A percentile compares a stretch with the other conserved stretches of the same genome.
These are phyloP conservation scores for Dendrolimus pini DNA, from an alignment of 2,888 invertebrate species.

Conservation along the genomic window DNA sequence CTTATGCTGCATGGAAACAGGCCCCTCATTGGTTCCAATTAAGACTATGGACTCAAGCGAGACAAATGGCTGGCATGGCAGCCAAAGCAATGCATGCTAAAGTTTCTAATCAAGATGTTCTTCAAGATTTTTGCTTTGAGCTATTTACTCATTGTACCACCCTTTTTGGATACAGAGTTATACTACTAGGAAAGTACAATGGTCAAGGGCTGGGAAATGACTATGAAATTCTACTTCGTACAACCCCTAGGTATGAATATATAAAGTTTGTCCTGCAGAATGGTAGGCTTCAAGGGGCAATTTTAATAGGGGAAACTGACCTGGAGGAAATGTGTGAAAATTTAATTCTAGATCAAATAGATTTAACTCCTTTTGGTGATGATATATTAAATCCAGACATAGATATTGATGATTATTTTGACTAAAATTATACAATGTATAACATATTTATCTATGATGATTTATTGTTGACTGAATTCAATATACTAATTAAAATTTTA, in stretches of 20 bases:
- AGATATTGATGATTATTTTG: conserved; percentile 99
- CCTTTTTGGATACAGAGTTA: conserved; percentile 95
- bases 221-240: conserved; percentile 90
- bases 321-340: conserved; percentile 99
- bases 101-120: conserved; percentile 77
- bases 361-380: conserved; percentile 91
- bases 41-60: conserved; percentile 98
- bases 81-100: conserved; percentile 90
- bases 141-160: conserved; percentile 97
- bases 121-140: conserved; percentile 98
- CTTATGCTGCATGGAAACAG: conserved; percentile 86
- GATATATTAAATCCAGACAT: conserved; percentile 96
- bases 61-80: conserved; percentile 97
- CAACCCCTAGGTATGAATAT: conserved; percentile 88
- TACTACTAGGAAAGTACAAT: conserved; percentile 94
- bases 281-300: conserved; percentile 92
- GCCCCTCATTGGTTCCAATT: conserved; percentile 95
- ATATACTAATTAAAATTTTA: not conserved
- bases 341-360: conserved; percentile 95
- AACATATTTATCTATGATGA: not conserved
- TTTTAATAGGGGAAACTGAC: conserved; percentile 97
- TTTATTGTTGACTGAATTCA: conserved; percentile 11
- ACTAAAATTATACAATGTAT: conserved; percentile 67
- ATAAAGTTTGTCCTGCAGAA: conserved; percentile 92
- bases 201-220: conserved; percentile 88